phyloP scores from a whole-genome alignment of 2,797 vertebrate genomes.

The Labeo calbasu region DNA sequence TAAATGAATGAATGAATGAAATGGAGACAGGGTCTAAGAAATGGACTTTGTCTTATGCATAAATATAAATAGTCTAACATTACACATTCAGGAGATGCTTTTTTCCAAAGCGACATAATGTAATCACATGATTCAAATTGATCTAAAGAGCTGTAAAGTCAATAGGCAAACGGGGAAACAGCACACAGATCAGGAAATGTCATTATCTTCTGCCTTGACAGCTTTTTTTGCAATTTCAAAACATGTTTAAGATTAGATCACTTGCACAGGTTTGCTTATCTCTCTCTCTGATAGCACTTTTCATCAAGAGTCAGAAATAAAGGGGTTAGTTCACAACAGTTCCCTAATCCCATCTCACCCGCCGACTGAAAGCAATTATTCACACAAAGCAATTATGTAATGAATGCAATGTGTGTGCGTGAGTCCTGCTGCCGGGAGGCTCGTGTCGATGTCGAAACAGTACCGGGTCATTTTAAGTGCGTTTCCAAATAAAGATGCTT shows the following conservation, averaged over 20 bases:
- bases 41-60: too few relatives aligned
- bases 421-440: neutral
- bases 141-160: neutral
- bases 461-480: neutral
- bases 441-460: conserved; percentile 14
- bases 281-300: neutral
- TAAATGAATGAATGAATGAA: neutral
- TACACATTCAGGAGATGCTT: neutral
- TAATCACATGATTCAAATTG: conserved; percentile 8
- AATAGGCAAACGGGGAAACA: conserved; percentile 2
- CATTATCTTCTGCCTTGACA: conserved; percentile 7
- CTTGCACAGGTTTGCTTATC: conserved; percentile 1
- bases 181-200: conserved; percentile 30
- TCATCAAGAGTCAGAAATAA: conserved; percentile 35
- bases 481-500: neutral
- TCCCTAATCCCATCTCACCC: conserved; percentile 24
- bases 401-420: neutral
- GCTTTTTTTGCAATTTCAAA: conserved; percentile 36
- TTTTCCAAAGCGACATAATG: neutral
- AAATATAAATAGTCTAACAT: neutral
- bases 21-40: neutral
- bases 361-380: conserved; percentile 12
- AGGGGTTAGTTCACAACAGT: neutral
- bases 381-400: conserved; percentile 7
- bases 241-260: conserved; percentile 40